phyloP scores from a whole-genome alignment of 2,797 vertebrate species.

The Synaphobranchus kaupii region DNA sequence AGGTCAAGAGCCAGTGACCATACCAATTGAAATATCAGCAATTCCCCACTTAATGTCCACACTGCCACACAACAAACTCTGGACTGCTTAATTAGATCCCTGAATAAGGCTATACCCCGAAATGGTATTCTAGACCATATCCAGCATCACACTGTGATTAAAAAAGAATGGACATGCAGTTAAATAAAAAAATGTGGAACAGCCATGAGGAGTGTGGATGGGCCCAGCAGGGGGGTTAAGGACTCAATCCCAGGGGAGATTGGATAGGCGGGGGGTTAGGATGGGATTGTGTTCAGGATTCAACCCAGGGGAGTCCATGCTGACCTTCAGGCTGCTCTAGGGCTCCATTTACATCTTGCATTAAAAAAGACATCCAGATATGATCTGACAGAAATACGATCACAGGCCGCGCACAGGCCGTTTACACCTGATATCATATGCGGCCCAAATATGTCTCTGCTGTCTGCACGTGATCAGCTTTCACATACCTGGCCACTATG shows the following conservation, averaged over 20 bases:
- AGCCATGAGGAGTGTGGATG: not conserved
- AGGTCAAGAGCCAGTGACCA: constrained; percentile 1
- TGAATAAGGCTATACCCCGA: not conserved
- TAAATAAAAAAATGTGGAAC: not conserved
- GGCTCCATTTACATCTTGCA: not conserved
- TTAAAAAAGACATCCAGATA: not conserved
- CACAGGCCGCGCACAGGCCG: no score
- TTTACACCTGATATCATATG: not conserved
- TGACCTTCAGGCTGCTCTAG: not conserved
- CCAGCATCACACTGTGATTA: not conserved
- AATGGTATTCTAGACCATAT: not conserved
- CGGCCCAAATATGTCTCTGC: not conserved
- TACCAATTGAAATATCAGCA: constrained; percentile 5
- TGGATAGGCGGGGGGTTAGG: no score
- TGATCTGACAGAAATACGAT: not conserved
- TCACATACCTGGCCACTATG: not conserved
- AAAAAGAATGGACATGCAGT: not conserved
- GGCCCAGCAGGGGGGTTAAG: not conserved
- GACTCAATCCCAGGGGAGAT: not conserved
- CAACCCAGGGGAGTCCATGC: not conserved
- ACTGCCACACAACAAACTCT: not conserved
- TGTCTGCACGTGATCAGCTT: not conserved
- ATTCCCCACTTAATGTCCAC: not conserved
- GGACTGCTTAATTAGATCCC: not conserved
- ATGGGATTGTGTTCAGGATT: not conserved